These are phyloP conservation scores for Gila robusta DNA, from an alignment of 2,797 vertebrate genomes.

Conservation along the genomic window DNA sequence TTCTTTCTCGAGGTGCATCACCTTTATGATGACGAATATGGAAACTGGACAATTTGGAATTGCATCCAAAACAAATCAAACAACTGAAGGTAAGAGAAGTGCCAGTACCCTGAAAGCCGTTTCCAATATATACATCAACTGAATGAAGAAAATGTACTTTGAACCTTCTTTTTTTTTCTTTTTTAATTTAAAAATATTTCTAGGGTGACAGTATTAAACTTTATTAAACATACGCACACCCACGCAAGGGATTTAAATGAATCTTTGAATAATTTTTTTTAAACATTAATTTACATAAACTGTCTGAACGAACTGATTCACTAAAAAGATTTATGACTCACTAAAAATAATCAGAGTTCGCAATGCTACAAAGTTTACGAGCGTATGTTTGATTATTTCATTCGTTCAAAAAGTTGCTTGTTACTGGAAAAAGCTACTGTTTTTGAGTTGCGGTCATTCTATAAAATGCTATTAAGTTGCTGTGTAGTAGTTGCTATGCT, in stretches of 20 bases:
- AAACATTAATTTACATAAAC: neutral
- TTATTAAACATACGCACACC: too few species aligned
- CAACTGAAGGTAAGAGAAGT: constrained; percentile 7
- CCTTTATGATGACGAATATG: constrained; percentile 50
- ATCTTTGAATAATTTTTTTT: neutral
- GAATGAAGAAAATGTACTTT: too few species aligned
- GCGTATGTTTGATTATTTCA: neutral
- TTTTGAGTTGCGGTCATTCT: neutral
- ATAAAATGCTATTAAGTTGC: neutral
- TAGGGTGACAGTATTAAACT: too few species aligned
- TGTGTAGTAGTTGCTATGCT: neutral
- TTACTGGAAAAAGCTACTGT: neutral
- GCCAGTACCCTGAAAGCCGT: too few species aligned
- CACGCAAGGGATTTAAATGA: neutral
- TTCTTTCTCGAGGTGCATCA: constrained; percentile 46
- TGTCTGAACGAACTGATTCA: neutral
- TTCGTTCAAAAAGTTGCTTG: neutral
- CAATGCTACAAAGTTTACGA: neutral
- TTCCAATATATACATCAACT: too few species aligned
- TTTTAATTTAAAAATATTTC: too few species aligned
- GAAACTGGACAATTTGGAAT: constrained; percentile 21
- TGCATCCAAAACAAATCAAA: neutral
- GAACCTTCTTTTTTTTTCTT: too few species aligned
- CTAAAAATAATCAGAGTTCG: neutral
- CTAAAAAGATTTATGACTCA: neutral